These are phyloP conservation scores for Araneus ventricosus DNA, from an alignment of 1,140 invertebrate genomes.

Conservation along the genomic window DNA sequence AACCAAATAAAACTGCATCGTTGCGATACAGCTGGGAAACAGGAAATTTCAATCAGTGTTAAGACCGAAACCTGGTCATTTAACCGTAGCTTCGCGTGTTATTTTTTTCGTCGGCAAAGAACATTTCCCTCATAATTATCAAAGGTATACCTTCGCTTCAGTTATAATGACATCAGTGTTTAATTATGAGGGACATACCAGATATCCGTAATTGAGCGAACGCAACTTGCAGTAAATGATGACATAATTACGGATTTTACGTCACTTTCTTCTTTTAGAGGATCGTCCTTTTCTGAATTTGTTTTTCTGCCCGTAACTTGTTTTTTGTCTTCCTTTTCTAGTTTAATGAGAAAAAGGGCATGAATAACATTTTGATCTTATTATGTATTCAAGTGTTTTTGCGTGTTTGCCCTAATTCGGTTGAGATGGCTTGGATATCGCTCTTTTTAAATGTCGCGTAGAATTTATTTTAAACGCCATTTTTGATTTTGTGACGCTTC, in stretches of 20 bases:
- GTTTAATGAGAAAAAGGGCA: background rate
- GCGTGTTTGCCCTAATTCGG: background rate
- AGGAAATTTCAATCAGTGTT: background rate
- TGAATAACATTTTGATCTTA: background rate
- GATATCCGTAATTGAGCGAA: constrained; percentile 2
- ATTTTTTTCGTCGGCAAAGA: background rate
- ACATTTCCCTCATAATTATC: background rate
- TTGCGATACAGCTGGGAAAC: background rate
- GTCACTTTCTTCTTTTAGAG: background rate
- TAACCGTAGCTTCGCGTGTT: background rate
- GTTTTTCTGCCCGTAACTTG: background rate
- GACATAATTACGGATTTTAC: constrained; percentile 32
- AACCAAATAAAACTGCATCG: background rate
- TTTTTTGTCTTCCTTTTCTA: background rate
- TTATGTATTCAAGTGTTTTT: background rate
- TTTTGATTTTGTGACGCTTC: background rate
- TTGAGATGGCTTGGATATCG: background rate
- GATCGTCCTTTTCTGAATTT: background rate
- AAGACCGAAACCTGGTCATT: background rate
- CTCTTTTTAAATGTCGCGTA: background rate
- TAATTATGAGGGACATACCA: background rate
- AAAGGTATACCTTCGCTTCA: background rate
- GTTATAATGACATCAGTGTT: background rate
- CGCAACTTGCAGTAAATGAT: background rate
- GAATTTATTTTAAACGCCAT: background rate